Evolutionary conservation across 1,140 invertebrate genomes (phyloP).

Genomic region (Goniozus legneri): DNA sequence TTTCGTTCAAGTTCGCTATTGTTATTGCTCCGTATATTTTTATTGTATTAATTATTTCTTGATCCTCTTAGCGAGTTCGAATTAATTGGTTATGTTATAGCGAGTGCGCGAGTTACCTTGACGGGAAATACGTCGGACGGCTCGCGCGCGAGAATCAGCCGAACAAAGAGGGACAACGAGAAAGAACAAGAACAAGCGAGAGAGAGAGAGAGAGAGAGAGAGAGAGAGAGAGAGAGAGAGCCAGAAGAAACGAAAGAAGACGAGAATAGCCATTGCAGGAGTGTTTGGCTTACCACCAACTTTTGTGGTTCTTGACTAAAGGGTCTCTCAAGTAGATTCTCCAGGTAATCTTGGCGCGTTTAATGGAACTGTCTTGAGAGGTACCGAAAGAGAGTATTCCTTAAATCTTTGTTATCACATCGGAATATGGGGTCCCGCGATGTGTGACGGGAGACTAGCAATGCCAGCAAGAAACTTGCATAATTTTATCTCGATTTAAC

Average conservation of each 20-base stretch:
- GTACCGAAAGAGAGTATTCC: slow-evolving; percentile 22
- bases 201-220: slow-evolving; percentile 9
- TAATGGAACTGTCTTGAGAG: slow-evolving; percentile 25
- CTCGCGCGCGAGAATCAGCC: slow-evolving; percentile 5
- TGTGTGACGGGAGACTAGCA: too few relatives aligned
- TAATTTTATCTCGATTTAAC: too few relatives aligned
- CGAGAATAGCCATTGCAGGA: slow-evolving; percentile 20
- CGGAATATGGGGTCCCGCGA: too few relatives aligned
- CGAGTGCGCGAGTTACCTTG: too few relatives aligned
- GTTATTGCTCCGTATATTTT: slow-evolving; percentile 41
- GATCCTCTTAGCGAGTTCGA: slow-evolving; percentile 44
- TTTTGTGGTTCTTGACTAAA: slow-evolving; percentile 29
- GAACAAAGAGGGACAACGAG: neutral
- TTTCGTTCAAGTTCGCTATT: slow-evolving; percentile 37
- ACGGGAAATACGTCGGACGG: too few relatives aligned
- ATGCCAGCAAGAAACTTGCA: too few relatives aligned
- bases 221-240: neutral
- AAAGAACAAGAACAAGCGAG: neutral
- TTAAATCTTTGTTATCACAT: slow-evolving; percentile 21
- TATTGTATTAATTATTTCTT: slow-evolving; percentile 45
- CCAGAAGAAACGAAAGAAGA: slow-evolving; percentile 10
- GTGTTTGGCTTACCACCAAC: slow-evolving; percentile 46
- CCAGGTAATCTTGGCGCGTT: slow-evolving; percentile 33
- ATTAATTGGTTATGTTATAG: slow-evolving; percentile 45
- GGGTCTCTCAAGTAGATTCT: slow-evolving; percentile 31